These are phyloP conservation scores for Fissipunctia ypsillon DNA, from an alignment of 2,888 invertebrate genomes.

Conservation along the genomic window DNA sequence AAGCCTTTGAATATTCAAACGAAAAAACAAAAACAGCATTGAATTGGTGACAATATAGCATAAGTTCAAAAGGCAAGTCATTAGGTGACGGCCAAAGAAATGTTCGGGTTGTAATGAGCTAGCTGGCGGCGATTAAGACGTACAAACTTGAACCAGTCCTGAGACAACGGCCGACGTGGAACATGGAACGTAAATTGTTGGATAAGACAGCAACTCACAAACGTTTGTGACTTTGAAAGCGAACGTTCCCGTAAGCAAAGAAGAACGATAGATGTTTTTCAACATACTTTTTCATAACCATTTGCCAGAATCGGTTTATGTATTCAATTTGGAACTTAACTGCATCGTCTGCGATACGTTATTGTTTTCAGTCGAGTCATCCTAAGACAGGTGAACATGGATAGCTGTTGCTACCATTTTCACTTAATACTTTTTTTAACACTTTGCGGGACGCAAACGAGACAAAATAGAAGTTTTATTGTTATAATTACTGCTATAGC, in stretches of 20 bases:
- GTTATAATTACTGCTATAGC: too few species aligned
- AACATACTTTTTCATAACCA: background rate
- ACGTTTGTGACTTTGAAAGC: background rate
- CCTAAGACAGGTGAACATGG: background rate
- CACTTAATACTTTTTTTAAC: background rate
- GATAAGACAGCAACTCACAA: slow-evolving; percentile 56
- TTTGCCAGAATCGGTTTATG: background rate
- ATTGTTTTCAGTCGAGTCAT: background rate
- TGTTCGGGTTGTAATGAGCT: slow-evolving; percentile 84
- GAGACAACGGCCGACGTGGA: slow-evolving; percentile 75
- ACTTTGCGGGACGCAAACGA: too few species aligned
- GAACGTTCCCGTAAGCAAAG: background rate
- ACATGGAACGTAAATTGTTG: slow-evolving; percentile 61
- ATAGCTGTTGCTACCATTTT: background rate
- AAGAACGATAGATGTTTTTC: slow-evolving; percentile 19
- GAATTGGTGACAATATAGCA: slow-evolving; percentile 71
- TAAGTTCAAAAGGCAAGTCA: slow-evolving; percentile 83
- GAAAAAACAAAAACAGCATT: slow-evolving; percentile 70
- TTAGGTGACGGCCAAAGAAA: slow-evolving; percentile 83
- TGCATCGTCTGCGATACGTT: background rate
- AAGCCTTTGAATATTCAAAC: slow-evolving; percentile 70
- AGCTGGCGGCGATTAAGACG: slow-evolving; percentile 85
- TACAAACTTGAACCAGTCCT: slow-evolving; percentile 82
- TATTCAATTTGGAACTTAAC: background rate
- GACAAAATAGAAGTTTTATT: too few species aligned